phyloP scores from a whole-genome alignment of 30 jellyfish, hydroid and myxozoan species.

The Hydractinia echinata region DNA sequence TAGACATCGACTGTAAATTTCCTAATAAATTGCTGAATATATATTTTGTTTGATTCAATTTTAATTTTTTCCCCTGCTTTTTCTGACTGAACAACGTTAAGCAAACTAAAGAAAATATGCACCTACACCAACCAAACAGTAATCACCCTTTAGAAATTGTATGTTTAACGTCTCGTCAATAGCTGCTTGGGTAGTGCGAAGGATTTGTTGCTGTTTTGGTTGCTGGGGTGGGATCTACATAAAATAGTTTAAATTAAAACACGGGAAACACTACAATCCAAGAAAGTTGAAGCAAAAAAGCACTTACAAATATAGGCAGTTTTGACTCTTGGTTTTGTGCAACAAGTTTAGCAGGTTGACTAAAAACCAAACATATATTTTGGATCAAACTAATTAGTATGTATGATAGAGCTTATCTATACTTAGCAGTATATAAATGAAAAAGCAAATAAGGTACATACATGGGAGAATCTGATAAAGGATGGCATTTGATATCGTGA shows the following conservation, averaged over 20 bases:
- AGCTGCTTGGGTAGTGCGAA: constrained; percentile 38
- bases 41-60: too few species aligned
- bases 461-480: constrained; percentile 88
- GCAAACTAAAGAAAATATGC: background rate
- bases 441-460: background rate
- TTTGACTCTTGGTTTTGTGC: constrained; percentile 31
- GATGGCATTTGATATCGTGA: constrained; percentile 71
- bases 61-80: too few species aligned
- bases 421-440: too few species aligned
- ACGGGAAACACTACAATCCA: too few species aligned
- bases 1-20: too few species aligned
- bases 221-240: background rate
- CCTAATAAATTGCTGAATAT: too few species aligned
- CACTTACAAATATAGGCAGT: constrained; percentile 30
- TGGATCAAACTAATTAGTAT: background rate
- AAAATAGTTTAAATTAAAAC: background rate
- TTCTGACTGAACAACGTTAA: too few species aligned
- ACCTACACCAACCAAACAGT: constrained; percentile 90
- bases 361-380: background rate
- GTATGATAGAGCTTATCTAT: too few species aligned
- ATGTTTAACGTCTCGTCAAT: constrained; percentile 69
- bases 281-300: background rate
- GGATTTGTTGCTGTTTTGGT: background rate
- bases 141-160: constrained; percentile 76
- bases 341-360: constrained; percentile 47